Percentiles rank a stretch among this genome's conserved stretches.
Conservation (phyloP, 2,113 vertebrate genomes). For the Atlantisia rogersi region DNA sequence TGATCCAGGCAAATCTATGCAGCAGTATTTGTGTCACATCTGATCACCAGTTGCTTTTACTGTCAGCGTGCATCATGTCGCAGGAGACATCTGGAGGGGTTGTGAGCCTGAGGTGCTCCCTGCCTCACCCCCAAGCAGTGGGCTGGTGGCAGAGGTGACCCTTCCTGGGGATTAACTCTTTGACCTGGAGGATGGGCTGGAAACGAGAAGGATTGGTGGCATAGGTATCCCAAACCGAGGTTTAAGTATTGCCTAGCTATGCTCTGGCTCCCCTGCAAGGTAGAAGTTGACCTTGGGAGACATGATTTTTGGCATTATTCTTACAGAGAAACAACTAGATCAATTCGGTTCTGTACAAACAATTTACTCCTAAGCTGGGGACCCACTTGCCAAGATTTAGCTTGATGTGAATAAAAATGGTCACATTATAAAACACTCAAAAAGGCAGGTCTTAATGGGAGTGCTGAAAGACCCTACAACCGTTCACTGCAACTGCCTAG, state of each 20-base stretch:
- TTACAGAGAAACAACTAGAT: not conserved
- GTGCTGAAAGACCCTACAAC: constrained; percentile 6
- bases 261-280: not conserved
- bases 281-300: not conserved
- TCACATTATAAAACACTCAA: constrained; percentile 13
- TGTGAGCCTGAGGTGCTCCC: not conserved
- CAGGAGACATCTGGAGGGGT: not conserved
- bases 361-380: constrained; percentile 6
- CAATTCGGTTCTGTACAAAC: constrained; percentile 16
- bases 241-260: not conserved
- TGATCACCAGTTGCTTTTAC: not conserved
- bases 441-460: constrained; percentile 28
- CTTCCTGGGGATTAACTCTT: not conserved
- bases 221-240: not conserved
- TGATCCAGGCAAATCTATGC: not conserved
- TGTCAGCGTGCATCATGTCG: not conserved
- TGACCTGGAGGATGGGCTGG: not conserved
- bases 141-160: not conserved
- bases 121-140: fast-evolving
- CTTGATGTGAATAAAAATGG: constrained; percentile 46
- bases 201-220: fast-evolving
- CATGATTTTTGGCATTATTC: not conserved
- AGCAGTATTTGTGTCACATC: not conserved
- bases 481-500: not conserved
- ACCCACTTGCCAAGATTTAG: constrained; percentile 17